phyloP scores from a whole-genome alignment of 2,113 vertebrate species.

The Irena cyanogastra region DNA sequence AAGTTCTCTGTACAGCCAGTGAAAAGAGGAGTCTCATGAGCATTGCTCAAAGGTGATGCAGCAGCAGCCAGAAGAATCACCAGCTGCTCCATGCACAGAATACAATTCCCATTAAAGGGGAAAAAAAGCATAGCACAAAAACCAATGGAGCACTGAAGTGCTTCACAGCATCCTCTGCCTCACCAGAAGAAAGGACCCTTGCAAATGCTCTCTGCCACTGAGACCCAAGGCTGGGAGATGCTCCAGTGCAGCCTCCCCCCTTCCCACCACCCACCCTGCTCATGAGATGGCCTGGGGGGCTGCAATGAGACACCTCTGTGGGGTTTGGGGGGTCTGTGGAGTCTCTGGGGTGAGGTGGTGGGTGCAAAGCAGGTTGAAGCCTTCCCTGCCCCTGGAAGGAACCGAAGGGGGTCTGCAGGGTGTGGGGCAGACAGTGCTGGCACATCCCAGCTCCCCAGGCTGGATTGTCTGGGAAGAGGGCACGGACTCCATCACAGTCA shows the following conservation, averaged over 20 bases:
- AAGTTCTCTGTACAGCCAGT: not conserved
- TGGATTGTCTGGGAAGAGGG: not conserved
- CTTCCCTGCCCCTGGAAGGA: not conserved
- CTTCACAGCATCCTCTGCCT: not conserved
- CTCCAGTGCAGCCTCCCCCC: rapidly evolving
- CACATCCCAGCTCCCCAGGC: rapidly evolving
- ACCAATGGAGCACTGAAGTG: rapidly evolving
- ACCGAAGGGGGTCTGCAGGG: not conserved
- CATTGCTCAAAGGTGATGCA: not conserved
- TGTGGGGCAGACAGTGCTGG: not conserved
- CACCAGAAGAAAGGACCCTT: not conserved
- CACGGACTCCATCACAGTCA: not conserved
- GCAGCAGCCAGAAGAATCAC: constrained; percentile 1
- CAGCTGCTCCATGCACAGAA: not conserved
- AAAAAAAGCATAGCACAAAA: not conserved
- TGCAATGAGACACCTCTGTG: not conserved
- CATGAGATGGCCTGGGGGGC: not conserved
- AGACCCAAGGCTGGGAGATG: not conserved
- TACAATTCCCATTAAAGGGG: not conserved
- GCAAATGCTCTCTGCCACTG: not conserved
- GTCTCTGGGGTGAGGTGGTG: not conserved
- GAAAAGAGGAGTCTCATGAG: not conserved
- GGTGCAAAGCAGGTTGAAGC: not conserved
- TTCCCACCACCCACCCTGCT: not conserved
- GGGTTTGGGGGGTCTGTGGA: not conserved